Conservation (phyloP, 2,888 invertebrate genomes). For the Thysanoteuthis rhombus region DNA sequence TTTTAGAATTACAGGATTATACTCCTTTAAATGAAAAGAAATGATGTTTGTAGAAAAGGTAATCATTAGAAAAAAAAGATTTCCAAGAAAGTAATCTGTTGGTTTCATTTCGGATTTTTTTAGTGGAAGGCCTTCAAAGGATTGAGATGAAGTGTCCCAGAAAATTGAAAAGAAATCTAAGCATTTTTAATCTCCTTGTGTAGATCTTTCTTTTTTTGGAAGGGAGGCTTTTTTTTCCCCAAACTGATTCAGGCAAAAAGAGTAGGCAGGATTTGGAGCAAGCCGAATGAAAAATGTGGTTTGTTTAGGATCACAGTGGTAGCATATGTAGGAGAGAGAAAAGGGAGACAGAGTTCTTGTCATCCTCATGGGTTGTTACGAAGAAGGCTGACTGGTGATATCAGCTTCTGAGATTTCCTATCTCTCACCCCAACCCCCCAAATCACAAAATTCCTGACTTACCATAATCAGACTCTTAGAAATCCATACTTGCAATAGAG, state of each 20-base stretch:
- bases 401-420: neutral
- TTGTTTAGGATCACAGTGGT: neutral
- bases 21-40: neutral
- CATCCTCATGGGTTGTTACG: neutral
- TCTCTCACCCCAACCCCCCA: neutral
- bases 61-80: too few relatives aligned
- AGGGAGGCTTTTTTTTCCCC: neutral
- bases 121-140: neutral
- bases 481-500: too few relatives aligned
- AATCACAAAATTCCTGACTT: too few relatives aligned
- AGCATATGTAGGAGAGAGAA: neutral
- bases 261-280: neutral
- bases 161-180: constrained; percentile 12
- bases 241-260: neutral
- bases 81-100: neutral
- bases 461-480: too few relatives aligned
- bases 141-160: neutral
- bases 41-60: neutral
- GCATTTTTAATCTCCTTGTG: neutral
- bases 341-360: neutral
- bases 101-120: neutral
- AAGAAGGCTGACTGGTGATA: neutral
- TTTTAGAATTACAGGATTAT: neutral
- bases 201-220: neutral
- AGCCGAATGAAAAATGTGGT: neutral